These are phyloP conservation scores for Palythoa caribaeorum DNA, from an alignment of 92 coral and sea anemone species.

Conservation along the genomic window DNA sequence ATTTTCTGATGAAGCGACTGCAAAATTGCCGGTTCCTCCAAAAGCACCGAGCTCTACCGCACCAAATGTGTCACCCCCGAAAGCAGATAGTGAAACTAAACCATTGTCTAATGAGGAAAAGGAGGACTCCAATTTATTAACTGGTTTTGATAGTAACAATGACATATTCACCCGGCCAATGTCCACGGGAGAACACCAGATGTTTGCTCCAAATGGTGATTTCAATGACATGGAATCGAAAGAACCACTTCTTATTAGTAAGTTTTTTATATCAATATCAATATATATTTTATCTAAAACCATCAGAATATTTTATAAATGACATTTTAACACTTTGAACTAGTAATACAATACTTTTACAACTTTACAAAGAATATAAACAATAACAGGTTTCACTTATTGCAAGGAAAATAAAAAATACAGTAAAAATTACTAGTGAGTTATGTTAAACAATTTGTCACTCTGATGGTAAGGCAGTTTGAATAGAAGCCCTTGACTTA, in stretches of 20 bases:
- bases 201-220: neutral
- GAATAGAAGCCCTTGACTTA: no score
- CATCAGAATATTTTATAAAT: neutral
- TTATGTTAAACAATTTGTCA: no score
- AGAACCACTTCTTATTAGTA: constrained; percentile 27
- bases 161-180: neutral
- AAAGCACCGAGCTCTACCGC: neutral
- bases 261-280: neutral
- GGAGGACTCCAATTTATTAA: neutral
- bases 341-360: neutral
- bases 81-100: neutral
- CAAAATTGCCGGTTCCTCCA: neutral
- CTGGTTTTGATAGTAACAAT: neutral
- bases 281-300: no score
- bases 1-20: neutral
- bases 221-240: constrained; percentile 13
- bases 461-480: no score
- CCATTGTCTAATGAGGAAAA: neutral
- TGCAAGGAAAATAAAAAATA: no score
- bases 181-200: neutral
- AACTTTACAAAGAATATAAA: no score
- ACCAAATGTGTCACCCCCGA: neutral
- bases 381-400: no score
- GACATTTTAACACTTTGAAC: neutral
- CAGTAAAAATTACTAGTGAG: no score